phyloP scores from a whole-genome alignment of 1,140 invertebrate species.

The Heterodera carotae region DNA sequence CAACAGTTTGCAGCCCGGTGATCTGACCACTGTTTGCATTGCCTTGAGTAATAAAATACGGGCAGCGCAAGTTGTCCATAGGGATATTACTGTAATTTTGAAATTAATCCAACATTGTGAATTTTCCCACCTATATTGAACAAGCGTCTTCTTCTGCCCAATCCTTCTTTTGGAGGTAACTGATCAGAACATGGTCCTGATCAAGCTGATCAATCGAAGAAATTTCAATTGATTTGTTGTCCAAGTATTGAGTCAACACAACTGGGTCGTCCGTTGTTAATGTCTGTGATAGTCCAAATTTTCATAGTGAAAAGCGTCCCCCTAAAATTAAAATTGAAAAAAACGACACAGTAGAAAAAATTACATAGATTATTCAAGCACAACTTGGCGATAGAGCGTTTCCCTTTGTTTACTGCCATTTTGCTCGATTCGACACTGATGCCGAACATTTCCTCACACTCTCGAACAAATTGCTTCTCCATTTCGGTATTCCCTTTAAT shows the following conservation, averaged over 20 bases:
- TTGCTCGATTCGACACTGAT: not conserved
- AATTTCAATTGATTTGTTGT: not conserved
- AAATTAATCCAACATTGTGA: no score
- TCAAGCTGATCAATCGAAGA: not conserved
- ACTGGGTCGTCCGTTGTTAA: not conserved
- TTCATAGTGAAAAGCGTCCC: conserved; percentile 9
- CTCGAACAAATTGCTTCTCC: conserved; percentile 13
- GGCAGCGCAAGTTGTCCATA: conserved; percentile 12
- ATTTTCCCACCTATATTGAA: conserved; percentile 3
- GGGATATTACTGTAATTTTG: not conserved
- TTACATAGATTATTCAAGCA: no score
- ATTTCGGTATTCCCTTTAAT: conserved; percentile 10
- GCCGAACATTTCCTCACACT: conserved; percentile 3
- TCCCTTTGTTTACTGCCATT: conserved; percentile 7
- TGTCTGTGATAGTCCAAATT: not conserved
- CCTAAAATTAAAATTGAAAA: not conserved
- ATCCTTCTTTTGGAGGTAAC: not conserved
- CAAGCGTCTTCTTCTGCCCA: not conserved
- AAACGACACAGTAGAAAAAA: not conserved
- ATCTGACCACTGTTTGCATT: conserved; percentile 7
- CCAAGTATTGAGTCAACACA: not conserved
- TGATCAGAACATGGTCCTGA: not conserved
- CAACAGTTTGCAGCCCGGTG: not conserved
- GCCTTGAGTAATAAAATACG: conserved; percentile 3
- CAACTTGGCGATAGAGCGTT: conserved; percentile 3